phyloP scores from a whole-genome alignment of 2,888 invertebrate species.

The Teleogryllus oceanicus region DNA sequence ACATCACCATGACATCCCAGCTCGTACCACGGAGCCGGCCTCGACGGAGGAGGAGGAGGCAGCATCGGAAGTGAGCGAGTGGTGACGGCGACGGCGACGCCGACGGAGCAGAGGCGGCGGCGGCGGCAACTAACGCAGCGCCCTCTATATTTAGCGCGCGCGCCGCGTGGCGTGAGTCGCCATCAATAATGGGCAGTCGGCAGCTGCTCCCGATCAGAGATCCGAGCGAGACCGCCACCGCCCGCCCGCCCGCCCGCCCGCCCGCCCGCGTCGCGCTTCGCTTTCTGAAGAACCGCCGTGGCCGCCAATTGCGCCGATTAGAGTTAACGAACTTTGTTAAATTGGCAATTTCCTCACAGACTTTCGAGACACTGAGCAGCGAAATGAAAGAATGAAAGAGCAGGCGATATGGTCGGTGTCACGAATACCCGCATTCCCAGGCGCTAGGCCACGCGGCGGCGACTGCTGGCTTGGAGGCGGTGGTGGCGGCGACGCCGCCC shows the following conservation, averaged over 20 bases:
- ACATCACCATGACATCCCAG: too few relatives aligned
- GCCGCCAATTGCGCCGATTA: slow-evolving; percentile 6
- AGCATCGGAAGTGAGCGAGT: background rate
- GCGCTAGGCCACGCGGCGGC: too few relatives aligned
- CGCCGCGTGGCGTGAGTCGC: background rate
- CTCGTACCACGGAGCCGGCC: background rate
- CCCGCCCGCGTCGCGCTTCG: background rate
- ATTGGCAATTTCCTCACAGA: slow-evolving; percentile 11
- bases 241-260: background rate
- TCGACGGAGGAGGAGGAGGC: background rate
- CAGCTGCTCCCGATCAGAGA: slow-evolving; percentile 1
- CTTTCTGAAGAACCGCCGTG: background rate
- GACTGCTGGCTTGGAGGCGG: too few relatives aligned
- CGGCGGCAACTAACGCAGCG: background rate
- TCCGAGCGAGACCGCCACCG: background rate
- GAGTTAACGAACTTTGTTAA: slow-evolving; percentile 6
- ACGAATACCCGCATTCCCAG: too few relatives aligned
- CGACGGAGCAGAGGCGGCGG: background rate
- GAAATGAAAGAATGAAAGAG: too few relatives aligned
- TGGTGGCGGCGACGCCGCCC: too few relatives aligned
- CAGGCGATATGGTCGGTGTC: too few relatives aligned
- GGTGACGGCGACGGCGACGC: background rate
- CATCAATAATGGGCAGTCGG: background rate
- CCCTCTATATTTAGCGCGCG: background rate
- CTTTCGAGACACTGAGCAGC: too few relatives aligned